phyloP scores from a whole-genome alignment of 2,113 vertebrate species.

The Calonectris borealis region DNA sequence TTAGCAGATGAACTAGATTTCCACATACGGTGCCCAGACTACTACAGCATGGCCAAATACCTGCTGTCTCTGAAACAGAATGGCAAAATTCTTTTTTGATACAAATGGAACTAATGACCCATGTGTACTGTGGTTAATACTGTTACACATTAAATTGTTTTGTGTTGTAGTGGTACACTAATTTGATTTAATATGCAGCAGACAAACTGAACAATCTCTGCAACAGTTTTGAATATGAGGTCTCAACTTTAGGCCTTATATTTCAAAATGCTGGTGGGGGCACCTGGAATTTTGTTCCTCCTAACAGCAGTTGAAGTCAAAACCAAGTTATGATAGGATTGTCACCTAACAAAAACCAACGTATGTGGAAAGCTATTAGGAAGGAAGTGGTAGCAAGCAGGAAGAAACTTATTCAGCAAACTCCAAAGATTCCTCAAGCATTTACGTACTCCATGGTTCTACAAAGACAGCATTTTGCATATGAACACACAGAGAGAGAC shows the following conservation, averaged over 20 bases:
- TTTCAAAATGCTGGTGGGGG: background rate
- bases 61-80: background rate
- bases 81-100: background rate
- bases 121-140: background rate
- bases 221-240: background rate
- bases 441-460: background rate
- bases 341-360: background rate
- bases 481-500: background rate
- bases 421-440: background rate
- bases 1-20: background rate
- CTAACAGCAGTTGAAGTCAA: background rate
- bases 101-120: background rate
- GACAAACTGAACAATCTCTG: background rate
- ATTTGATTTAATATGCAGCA: background rate
- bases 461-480: slow-evolving; percentile 6
- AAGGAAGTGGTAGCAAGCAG: background rate
- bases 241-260: background rate
- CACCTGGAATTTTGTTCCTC: background rate
- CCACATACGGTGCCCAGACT: background rate
- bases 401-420: background rate
- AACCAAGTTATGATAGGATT: background rate
- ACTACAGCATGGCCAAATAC: background rate
- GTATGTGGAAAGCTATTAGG: background rate
- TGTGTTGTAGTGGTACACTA: background rate
- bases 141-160: background rate